Conservation (phyloP, 2,797 vertebrate species). For the Hemitrygon akajei region DNA sequence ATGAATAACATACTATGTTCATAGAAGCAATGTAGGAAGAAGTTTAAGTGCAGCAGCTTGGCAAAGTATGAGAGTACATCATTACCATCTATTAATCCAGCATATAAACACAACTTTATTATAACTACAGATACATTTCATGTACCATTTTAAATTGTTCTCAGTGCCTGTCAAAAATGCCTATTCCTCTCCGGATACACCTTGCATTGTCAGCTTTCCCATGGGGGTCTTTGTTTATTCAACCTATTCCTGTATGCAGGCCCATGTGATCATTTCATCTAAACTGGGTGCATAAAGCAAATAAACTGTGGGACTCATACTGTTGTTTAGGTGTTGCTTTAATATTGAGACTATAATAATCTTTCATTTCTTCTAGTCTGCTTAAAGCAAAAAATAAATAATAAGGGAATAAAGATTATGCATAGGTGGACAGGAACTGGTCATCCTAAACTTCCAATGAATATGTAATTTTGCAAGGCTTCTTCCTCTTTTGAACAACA, state of each 20-base stretch:
- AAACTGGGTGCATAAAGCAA: neutral
- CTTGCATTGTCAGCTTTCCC: neutral
- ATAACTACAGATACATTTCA: neutral
- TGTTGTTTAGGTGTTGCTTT: neutral
- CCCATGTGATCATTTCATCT: neutral
- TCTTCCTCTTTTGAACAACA: neutral
- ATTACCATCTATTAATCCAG: neutral
- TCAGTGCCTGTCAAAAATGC: neutral
- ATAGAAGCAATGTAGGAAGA: neutral
- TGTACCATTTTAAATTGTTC: neutral
- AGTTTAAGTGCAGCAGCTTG: neutral
- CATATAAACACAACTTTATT: neutral
- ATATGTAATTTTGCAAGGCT: too few relatives aligned
- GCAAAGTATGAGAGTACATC: neutral
- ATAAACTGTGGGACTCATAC: neutral
- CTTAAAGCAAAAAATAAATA: neutral
- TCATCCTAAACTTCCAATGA: neutral
- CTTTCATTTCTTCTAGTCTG: neutral
- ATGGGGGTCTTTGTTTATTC: too few relatives aligned
- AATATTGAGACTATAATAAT: neutral
- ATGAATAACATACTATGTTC: slow-evolving; percentile 2
- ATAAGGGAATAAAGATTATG: neutral
- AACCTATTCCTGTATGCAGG: neutral
- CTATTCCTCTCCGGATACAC: neutral
- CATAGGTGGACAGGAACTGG: neutral